Evolutionary conservation across 2,888 invertebrate species (phyloP).

Genomic region (Diaphora mendica): DNA sequence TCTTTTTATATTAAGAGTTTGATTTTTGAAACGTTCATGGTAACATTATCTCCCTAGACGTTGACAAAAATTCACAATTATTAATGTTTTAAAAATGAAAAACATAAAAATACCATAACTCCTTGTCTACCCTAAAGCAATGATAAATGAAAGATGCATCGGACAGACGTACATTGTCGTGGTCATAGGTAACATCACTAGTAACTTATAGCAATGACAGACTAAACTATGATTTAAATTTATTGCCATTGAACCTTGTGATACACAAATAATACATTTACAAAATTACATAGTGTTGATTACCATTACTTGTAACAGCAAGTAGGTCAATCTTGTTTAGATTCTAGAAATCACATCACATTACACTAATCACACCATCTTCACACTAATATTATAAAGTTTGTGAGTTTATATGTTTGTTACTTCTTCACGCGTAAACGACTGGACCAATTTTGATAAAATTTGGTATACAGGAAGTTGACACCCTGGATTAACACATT

Average conservation of each 20-base stretch:
- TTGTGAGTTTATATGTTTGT: too few relatives aligned
- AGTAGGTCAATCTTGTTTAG: slow-evolving; percentile 23
- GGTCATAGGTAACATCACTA: neutral
- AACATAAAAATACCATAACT: neutral
- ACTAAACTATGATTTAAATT: neutral
- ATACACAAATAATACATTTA: neutral
- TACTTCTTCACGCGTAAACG: too few relatives aligned
- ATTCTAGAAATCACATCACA: slow-evolving; percentile 54
- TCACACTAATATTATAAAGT: too few relatives aligned
- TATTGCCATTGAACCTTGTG: neutral
- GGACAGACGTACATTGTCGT: too few relatives aligned
- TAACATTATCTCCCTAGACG: neutral
- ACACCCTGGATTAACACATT: too few relatives aligned
- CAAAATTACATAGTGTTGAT: neutral
- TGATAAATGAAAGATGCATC: neutral
- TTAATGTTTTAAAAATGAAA: neutral
- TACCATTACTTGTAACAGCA: neutral
- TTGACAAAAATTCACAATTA: neutral
- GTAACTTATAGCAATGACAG: neutral
- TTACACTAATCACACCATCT: too few relatives aligned
- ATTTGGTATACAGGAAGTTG: too few relatives aligned
- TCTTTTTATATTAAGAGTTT: neutral
- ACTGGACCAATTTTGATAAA: too few relatives aligned
- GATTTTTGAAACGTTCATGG: neutral
- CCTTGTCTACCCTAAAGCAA: neutral